Evolutionary conservation across 92 coral and sea anemone species (phyloP), one percentile per base, ranked within the genome.

Genomic region (Pocillopora grandis): DNA sequence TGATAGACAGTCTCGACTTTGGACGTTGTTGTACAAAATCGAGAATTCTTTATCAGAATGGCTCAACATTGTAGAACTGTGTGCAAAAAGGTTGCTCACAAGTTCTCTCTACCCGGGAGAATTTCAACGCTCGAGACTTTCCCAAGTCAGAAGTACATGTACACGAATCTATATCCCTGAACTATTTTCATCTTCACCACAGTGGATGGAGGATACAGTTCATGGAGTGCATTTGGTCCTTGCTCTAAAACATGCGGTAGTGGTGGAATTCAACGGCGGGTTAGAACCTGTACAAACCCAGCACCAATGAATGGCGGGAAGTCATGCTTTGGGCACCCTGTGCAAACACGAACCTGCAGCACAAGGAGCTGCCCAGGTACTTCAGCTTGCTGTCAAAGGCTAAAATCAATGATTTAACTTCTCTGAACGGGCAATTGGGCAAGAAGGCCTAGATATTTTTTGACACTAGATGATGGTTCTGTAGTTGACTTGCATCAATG

Each of bases 301-400:
- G 82, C 88, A 12, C 97, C 97, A 20, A 68, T 86, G 37, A 79
- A 76, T 84, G 91, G 97, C 27, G 97, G 97, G 5, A 93, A 85
- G 76, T 90, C 78, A 9, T 93, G 94, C 79, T 87, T 66, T 65
- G 94, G 97, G 67, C 86, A 86, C 35, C 76, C 79, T 33, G 82
- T 88, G 20, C 83, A 93, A 65, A 89, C 90, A 15, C 86, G 91
- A 69, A 77, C 83, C n/a, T 91, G 92, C 72, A 80, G 66, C 23
- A 81, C 18, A 52, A 72, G 61, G 58, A 55, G 87, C 61, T 93
- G 97, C 57, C 89, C 90, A 83, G 94, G 94, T 93, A 70, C 14
- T 84, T 15, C 19, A 76, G 13, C 58, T 48, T 33, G n/a, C 76
- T 15, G 27, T 1, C 35, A 42, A 7, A 42, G 52, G 8, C 52